Evolutionary conservation across 2,797 vertebrate species (phyloP).

Genomic region (Fratercula arctica): DNA sequence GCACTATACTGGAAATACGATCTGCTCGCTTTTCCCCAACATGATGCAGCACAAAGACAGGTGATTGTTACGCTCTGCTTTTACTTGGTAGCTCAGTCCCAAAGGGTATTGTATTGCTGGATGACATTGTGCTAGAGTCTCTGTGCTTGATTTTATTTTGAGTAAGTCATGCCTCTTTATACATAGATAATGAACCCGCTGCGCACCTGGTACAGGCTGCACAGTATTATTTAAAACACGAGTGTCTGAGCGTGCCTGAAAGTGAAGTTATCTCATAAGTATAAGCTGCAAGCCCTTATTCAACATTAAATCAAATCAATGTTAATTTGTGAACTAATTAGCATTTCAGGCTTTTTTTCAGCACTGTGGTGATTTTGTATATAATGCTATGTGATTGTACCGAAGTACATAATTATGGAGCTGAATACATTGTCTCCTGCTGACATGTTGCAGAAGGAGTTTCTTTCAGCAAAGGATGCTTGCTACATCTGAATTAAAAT

Average conservation of each 20-base stretch:
- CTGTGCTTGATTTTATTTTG: constrained; percentile 48
- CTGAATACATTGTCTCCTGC: constrained; percentile 80
- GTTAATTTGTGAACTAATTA: constrained; percentile 85
- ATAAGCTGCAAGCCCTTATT: constrained; percentile 79
- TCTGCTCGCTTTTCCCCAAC: background rate
- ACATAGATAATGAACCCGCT: constrained; percentile 32
- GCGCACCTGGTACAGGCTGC: constrained; percentile 51
- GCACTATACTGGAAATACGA: background rate
- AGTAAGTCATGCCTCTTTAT: constrained; percentile 25
- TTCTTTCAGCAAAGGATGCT: constrained; percentile 50
- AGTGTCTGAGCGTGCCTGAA: constrained; percentile 66
- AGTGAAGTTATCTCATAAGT: constrained; percentile 75
- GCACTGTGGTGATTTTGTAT: constrained; percentile 75
- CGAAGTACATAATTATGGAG: constrained; percentile 75
- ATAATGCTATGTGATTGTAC: constrained; percentile 77
- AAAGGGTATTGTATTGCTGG: constrained; percentile 15
- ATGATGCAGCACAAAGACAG: constrained; percentile 37
- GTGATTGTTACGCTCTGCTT: constrained; percentile 6
- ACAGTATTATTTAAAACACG: constrained; percentile 67
- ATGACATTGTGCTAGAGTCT: constrained; percentile 39
- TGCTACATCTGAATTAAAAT: constrained; percentile 24
- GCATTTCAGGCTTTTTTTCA: constrained; percentile 75
- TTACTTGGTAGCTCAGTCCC: background rate
- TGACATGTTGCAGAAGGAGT: constrained; percentile 67
- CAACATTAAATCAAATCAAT: constrained; percentile 83